Base-by-base conservation (phyloP, 2,888 invertebrate species). In the Drepana falcataria region DNA sequence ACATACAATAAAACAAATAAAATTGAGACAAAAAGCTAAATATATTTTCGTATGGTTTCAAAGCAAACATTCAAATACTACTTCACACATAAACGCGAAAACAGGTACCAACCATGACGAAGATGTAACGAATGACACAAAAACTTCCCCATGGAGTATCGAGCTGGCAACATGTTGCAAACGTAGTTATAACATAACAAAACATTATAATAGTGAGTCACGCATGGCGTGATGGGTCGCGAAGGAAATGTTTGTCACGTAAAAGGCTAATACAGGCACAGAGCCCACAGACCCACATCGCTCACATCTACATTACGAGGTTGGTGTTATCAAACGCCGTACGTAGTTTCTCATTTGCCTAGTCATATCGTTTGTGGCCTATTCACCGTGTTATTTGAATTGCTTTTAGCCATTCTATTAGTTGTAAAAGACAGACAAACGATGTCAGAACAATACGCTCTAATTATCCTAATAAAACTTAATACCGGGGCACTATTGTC, bases 201-300 rank as follows among this genome's bases (percentile, higher is more conserved):
- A 78, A 77, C 70, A 69, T 71, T 73, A 71, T 64, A 74, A 68
- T 62, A 65, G 68, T 84, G 83, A 85, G 79, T 87, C 85, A 85
- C 75, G 75, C 77, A 74, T 79, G 73, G 75, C 77, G 69, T 78
- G 81, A 79, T 81, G 73, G 73, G 73, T 75, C 68, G 69, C 63
- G 65, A 70, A 79, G 78, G 78, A 82, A 82, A 78, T 68, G 72
- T 76, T 82, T 79, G 81, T 79, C 81, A 85, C 79, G 77, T 81
- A 77, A 80, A 76, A 77, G 71, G 71, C 73, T 74, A 73, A 53
- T 48, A 48, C 48, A 56, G 35, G 48, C 56, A 48, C 52, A 51
- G 33, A 35, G 58, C 59, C 66, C 63, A 56, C 44, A 44, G 6
- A 9, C 63, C 65, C 63, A 72, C 73, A 71, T 66, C 64, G 65